Percentiles rank a stretch among this genome's conserved stretches.
phyloP scores from a whole-genome alignment of 2,888 invertebrate genomes.

The Spialia ferax region DNA sequence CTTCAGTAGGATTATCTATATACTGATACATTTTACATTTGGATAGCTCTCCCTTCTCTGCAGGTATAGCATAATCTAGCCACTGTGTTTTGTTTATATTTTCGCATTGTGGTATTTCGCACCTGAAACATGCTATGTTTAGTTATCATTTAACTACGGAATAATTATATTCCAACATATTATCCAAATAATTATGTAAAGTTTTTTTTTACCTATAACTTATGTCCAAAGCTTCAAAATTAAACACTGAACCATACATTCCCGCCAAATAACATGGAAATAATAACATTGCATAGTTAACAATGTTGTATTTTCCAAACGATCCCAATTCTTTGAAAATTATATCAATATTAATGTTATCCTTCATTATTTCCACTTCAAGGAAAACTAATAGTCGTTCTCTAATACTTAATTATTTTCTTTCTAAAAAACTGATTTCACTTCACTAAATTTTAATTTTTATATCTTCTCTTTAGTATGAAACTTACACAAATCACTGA shows the following conservation, averaged over 20 bases:
- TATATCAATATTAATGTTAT: conserved; percentile 1
- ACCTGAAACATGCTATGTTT: conserved; percentile 1
- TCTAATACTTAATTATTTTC: no score
- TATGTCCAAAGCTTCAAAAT: conserved; percentile 77
- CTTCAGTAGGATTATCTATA: conserved; percentile 35
- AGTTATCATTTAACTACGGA: neutral
- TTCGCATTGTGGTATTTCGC: conserved; percentile 65
- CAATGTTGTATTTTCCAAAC: conserved; percentile 74
- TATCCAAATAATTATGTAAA: neutral
- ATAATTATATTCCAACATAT: no score
- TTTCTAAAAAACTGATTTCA: no score
- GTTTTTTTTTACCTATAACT: conserved; percentile 67
- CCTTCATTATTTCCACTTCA: neutral
- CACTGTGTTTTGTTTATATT: conserved; percentile 67
- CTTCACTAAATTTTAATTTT: no score
- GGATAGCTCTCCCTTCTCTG: conserved; percentile 65
- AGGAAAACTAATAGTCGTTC: no score
- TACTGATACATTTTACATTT: conserved; percentile 74
- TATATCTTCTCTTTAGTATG: no score
- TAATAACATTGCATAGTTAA: conserved; percentile 74
- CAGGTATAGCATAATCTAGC: conserved; percentile 80
- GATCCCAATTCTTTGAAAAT: conserved; percentile 70
- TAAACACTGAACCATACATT: conserved; percentile 74
- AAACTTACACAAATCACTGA: no score
- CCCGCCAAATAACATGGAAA: conserved; percentile 79